These are phyloP conservation scores for Trichomycterus rosablanca DNA, from an alignment of 2,113 vertebrate genomes.

Conservation along the genomic window DNA sequence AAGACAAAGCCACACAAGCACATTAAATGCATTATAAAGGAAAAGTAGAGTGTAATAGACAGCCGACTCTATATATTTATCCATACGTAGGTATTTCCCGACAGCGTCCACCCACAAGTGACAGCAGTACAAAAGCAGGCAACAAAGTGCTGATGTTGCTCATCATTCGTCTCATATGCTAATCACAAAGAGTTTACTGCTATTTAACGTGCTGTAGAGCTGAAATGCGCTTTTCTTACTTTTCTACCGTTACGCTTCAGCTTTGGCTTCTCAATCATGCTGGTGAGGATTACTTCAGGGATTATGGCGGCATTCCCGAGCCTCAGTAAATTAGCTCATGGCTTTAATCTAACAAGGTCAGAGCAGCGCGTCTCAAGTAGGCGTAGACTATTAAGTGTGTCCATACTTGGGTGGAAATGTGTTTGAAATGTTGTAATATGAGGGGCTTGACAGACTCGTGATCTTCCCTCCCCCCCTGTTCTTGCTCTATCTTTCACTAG, in stretches of 20 bases:
- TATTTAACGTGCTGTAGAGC: too few relatives aligned
- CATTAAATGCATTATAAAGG: too few relatives aligned
- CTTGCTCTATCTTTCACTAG: slow-evolving; percentile 23
- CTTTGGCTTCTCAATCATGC: slow-evolving; percentile 68
- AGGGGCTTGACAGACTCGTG: slow-evolving; percentile 1
- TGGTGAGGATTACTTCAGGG: slow-evolving; percentile 65
- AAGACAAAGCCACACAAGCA: too few relatives aligned
- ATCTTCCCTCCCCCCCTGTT: slow-evolving; percentile 10
- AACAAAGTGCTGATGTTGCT: too few relatives aligned
- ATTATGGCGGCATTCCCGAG: slow-evolving; percentile 66
- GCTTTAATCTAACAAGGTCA: slow-evolving; percentile 66
- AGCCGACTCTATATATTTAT: too few relatives aligned
- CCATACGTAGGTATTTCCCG: too few relatives aligned
- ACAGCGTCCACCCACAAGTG: too few relatives aligned
- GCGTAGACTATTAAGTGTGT: slow-evolving; percentile 23
- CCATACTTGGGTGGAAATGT: slow-evolving; percentile 2
- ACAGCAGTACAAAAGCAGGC: too few relatives aligned
- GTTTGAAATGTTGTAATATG: slow-evolving; percentile 21
- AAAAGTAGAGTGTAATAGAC: too few relatives aligned
- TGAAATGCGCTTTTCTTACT: too few relatives aligned
- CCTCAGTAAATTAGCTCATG: slow-evolving; percentile 69
- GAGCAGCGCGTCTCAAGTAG: slow-evolving; percentile 50
- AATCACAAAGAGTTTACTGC: too few relatives aligned
- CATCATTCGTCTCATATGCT: too few relatives aligned
- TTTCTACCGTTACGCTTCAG: slow-evolving; percentile 53